These are phyloP conservation scores for Drosophila rubida DNA, from an alignment of 2,888 invertebrate species.

Conservation along the genomic window DNA sequence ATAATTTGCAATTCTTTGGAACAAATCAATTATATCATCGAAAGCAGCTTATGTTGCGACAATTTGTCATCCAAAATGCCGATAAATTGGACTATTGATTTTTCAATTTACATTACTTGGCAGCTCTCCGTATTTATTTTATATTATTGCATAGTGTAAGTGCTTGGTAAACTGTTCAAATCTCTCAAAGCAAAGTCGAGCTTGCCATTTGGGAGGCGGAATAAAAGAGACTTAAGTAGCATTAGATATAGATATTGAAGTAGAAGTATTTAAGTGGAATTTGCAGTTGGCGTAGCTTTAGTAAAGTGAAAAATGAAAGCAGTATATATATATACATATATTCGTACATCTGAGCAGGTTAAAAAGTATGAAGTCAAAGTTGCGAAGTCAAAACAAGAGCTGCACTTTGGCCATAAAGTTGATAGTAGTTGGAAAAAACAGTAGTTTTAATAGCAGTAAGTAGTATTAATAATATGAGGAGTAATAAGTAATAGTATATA, in stretches of 20 bases:
- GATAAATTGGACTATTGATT: too few relatives aligned
- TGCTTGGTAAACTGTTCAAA: neutral
- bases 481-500: constrained; percentile 3
- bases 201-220: constrained; percentile 6
- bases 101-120: too few relatives aligned
- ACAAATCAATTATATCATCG: too few relatives aligned
- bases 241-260: neutral
- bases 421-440: neutral
- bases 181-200: constrained; percentile 2
- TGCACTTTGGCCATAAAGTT: constrained; percentile 21
- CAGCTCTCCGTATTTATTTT: too few relatives aligned
- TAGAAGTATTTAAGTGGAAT: neutral
- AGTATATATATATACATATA: constrained; percentile 6
- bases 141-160: constrained; percentile 6
- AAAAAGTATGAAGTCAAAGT: constrained; percentile 20
- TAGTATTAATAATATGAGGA: constrained; percentile 1
- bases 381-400: constrained; percentile 28
- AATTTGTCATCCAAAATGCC: too few relatives aligned
- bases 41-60: too few relatives aligned
- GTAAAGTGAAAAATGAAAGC: constrained; percentile 32
- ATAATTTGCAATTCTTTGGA: too few relatives aligned
- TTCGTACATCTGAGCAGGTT: constrained; percentile 14
- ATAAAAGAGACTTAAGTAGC: neutral
- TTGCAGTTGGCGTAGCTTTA: constrained; percentile 21
- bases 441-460: neutral